Conservation (phyloP, 1,140 invertebrate genomes). For the Drosophila elegans region DNA sequence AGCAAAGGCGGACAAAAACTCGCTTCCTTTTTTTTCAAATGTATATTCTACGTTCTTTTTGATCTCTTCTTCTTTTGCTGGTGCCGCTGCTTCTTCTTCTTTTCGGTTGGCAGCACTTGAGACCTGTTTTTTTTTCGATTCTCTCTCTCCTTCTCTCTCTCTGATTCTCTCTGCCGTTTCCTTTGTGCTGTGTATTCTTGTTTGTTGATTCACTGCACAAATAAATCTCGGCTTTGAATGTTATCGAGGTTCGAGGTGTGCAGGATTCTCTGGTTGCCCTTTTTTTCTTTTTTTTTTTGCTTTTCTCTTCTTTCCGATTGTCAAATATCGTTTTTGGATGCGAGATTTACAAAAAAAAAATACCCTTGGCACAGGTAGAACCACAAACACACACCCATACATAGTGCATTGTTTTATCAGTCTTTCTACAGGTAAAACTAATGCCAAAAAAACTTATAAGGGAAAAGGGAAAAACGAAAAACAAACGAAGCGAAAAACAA, state of each 20-base stretch:
- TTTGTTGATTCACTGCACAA: slow-evolving; percentile 79
- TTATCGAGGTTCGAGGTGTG: slow-evolving; percentile 55
- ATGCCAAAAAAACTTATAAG: slow-evolving; percentile 49
- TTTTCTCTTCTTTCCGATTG: slow-evolving; percentile 69
- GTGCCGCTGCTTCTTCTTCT: slow-evolving; percentile 18
- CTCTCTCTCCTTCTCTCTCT: slow-evolving; percentile 7
- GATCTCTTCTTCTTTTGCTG: slow-evolving; percentile 24
- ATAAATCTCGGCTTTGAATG: slow-evolving; percentile 79
- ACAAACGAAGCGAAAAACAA: slow-evolving; percentile 7
- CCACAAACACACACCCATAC: background rate
- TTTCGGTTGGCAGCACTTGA: slow-evolving; percentile 68
- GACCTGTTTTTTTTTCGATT: slow-evolving; percentile 59
- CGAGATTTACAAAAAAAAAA: slow-evolving; percentile 39
- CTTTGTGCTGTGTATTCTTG: slow-evolving; percentile 44
- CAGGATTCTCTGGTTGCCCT: slow-evolving; percentile 53
- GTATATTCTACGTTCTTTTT: slow-evolving; percentile 53
- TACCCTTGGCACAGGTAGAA: slow-evolving; percentile 70
- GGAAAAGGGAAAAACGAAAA: slow-evolving; percentile 19
- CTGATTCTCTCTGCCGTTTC: slow-evolving; percentile 15
- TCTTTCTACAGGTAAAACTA: slow-evolving; percentile 66
- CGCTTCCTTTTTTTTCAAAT: slow-evolving; percentile 79
- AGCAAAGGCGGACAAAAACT: slow-evolving; percentile 42
- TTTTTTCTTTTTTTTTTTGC: slow-evolving; percentile 28
- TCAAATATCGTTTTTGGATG: slow-evolving; percentile 61
- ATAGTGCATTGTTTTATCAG: slow-evolving; percentile 74